These are phyloP conservation scores for Catocala fraxini DNA, from an alignment of 2,888 invertebrate species.

Conservation along the genomic window DNA sequence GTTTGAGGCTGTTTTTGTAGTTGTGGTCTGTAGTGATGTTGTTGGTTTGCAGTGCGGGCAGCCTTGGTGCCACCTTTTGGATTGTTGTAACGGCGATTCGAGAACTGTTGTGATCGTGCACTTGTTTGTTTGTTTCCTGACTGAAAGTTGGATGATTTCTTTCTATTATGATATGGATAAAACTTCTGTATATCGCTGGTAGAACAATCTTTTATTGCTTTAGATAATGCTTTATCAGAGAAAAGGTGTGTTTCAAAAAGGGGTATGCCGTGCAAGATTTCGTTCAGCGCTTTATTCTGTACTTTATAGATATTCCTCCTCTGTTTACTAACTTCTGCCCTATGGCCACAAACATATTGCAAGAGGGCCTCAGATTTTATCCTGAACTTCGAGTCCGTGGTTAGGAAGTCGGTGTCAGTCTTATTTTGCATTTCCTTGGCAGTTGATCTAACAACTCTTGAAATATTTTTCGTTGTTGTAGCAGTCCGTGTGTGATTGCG, in stretches of 20 bases:
- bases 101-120: no score
- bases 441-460: background rate
- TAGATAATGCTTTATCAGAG: conserved; percentile 4
- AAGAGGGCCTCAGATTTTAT: background rate
- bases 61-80: no score
- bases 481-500: background rate
- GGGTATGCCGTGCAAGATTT: conserved; percentile 1
- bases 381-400: background rate
- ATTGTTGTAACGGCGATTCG: no score
- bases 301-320: background rate
- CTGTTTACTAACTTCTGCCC: background rate
- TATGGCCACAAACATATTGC: background rate
- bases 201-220: background rate
- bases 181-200: background rate
- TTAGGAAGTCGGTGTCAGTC: background rate
- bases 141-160: no score
- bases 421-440: background rate
- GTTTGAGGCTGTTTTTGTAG: no score
- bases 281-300: conserved; percentile 1
- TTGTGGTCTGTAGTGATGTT: no score
- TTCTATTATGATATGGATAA: no score
- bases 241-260: conserved; percentile 7
- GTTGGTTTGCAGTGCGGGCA: no score
- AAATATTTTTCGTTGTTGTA: no score
- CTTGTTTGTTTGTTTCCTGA: no score